Evolutionary conservation across 2,797 vertebrate genomes (phyloP).

Genomic region (Alectoris magna): DNA sequence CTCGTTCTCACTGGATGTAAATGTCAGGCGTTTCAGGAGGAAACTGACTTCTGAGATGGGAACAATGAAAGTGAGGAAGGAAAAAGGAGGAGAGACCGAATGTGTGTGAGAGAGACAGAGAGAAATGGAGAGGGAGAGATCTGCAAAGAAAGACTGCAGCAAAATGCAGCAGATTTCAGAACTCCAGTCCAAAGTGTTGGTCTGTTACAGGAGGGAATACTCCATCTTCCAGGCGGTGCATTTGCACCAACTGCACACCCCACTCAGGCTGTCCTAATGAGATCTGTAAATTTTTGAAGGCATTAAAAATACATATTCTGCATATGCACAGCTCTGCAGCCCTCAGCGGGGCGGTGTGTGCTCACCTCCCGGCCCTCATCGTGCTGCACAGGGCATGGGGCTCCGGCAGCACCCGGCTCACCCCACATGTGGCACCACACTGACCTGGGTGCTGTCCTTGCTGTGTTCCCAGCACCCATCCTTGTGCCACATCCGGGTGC

Average conservation of each 20-base stretch:
- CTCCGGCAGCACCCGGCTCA: not conserved
- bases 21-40: conserved; percentile 34
- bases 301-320: not conserved
- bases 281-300: not conserved
- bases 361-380: rapidly evolving
- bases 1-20: conserved; percentile 36
- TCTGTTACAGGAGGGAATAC: conserved; percentile 22
- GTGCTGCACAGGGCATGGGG: not conserved
- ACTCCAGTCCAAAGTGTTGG: conserved; percentile 35
- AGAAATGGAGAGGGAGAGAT: conserved; percentile 21
- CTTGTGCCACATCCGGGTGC: not conserved
- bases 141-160: conserved; percentile 75
- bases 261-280: conserved; percentile 4
- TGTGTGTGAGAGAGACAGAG: not conserved
- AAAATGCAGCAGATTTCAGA: conserved; percentile 68
- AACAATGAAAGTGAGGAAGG: not conserved
- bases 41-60: conserved; percentile 17
- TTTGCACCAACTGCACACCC: not conserved
- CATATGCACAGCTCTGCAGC: not conserved
- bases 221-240: not conserved
- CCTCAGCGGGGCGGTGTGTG: rapidly evolving
- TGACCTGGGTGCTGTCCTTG: rapidly evolving
- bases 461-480: rapidly evolving
- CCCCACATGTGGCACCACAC: rapidly evolving
- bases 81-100: not conserved